Evolutionary conservation across 2,888 invertebrate genomes (phyloP).

Genomic region (Oeneis ivallda): DNA sequence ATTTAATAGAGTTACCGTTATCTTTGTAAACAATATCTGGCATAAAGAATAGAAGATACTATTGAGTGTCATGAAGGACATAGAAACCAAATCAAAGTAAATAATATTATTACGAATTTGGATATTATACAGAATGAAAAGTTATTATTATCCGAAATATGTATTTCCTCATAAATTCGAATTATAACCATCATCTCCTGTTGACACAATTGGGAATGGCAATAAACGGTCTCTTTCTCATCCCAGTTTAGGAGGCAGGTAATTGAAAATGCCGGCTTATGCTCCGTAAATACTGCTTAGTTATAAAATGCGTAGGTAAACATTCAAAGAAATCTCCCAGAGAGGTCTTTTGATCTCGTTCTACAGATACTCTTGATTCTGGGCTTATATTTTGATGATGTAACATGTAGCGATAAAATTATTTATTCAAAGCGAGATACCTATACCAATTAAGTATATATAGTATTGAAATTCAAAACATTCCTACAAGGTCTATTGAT

Average conservation of each 20-base stretch:
- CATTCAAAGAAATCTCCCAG: conserved; percentile 48
- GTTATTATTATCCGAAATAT: conserved; percentile 6
- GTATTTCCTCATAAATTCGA: conserved; percentile 15
- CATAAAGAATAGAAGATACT: too few relatives aligned
- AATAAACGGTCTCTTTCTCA: conserved; percentile 24
- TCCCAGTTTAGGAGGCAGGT: conserved; percentile 30
- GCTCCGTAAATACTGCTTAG: conserved; percentile 34
- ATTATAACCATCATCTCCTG: conserved; percentile 24
- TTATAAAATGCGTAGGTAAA: conserved; percentile 39
- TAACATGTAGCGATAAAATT: not conserved
- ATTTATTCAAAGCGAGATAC: not conserved
- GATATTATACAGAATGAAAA: not conserved
- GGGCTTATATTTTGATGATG: conserved; percentile 7
- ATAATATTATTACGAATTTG: not conserved
- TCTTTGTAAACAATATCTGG: too few relatives aligned
- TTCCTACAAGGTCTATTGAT: not conserved
- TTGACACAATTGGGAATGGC: conserved; percentile 22
- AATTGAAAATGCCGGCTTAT: conserved; percentile 39
- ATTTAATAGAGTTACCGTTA: too few relatives aligned
- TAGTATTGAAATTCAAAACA: not conserved
- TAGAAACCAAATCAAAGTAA: too few relatives aligned
- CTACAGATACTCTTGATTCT: conserved; percentile 19
- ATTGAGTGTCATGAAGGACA: too few relatives aligned
- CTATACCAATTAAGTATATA: not conserved
- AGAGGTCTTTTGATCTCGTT: conserved; percentile 50